Evolutionary conservation across 2,797 vertebrate species (phyloP).

Genomic region (Acanthornis magna): DNA sequence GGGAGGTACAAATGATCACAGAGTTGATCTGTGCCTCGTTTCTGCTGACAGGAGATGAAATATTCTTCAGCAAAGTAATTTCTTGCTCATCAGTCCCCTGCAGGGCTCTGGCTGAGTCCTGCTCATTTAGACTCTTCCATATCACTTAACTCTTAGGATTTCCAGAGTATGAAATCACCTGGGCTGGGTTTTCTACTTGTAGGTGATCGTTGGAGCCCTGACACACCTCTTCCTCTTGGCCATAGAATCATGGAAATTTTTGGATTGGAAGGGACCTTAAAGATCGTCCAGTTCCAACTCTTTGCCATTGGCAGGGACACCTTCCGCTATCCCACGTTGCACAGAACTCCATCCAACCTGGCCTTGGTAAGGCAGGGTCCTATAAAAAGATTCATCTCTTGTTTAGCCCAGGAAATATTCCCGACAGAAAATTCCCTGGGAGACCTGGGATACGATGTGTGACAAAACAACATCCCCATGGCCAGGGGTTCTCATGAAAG

Average conservation of each 20-base stretch:
- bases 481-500: not conserved
- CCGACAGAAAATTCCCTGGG: not conserved
- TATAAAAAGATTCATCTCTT: not conserved
- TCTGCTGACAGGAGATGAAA: slow-evolving; percentile 8
- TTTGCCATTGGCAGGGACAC: not conserved
- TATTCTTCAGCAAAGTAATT: not conserved
- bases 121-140: not conserved
- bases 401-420: not conserved
- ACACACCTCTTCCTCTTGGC: not conserved
- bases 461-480: accelerated
- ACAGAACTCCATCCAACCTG: not conserved
- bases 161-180: not conserved
- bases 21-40: not conserved
- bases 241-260: not conserved
- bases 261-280: not conserved
- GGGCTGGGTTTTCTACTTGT: not conserved
- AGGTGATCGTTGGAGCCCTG: not conserved
- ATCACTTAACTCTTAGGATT: not conserved
- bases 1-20: slow-evolving; percentile 7
- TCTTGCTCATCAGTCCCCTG: not conserved
- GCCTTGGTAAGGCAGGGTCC: not conserved
- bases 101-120: not conserved
- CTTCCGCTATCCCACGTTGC: not conserved
- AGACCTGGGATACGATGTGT: not conserved
- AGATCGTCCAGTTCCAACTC: not conserved